These are phyloP conservation scores for Drosophila tropicalis DNA, from an alignment of 1,140 invertebrate species.

Conservation along the genomic window DNA sequence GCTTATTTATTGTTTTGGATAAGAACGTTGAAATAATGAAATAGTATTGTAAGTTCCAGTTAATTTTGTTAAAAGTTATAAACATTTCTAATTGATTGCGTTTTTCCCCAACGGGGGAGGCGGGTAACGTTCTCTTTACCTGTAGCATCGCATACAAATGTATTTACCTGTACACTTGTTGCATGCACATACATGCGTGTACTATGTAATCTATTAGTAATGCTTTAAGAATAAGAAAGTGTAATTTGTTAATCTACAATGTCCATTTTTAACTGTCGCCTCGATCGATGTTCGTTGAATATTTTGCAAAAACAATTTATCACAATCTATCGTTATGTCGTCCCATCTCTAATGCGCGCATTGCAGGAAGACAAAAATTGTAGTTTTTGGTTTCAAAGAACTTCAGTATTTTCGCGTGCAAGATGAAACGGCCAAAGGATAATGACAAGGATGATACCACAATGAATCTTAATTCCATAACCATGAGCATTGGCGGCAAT, in stretches of 20 bases:
- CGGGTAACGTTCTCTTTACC: too few species aligned
- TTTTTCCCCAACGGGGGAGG: too few species aligned
- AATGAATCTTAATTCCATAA: slow-evolving; percentile 11
- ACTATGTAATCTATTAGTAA: too few species aligned
- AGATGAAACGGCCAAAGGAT: slow-evolving; percentile 60
- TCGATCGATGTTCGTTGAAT: not conserved
- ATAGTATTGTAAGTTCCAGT: too few species aligned
- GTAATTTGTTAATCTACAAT: not conserved
- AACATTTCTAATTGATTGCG: too few species aligned
- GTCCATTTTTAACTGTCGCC: not conserved
- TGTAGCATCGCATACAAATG: too few species aligned
- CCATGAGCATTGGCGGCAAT: slow-evolving; percentile 36
- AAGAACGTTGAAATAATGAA: too few species aligned
- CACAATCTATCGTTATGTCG: not conserved
- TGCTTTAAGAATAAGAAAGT: not conserved
- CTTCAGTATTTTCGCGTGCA: not conserved
- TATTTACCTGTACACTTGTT: too few species aligned
- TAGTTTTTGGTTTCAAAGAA: slow-evolving; percentile 7
- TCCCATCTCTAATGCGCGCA: slow-evolving; percentile 13
- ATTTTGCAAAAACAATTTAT: not conserved
- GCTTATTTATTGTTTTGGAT: too few species aligned
- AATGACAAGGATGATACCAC: slow-evolving; percentile 48
- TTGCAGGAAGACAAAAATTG: slow-evolving; percentile 11
- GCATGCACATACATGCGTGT: too few species aligned
- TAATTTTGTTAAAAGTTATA: too few species aligned